Evolutionary conservation across 2,113 vertebrate genomes (phyloP), one percentile per base, ranked within the genome.

Genomic region (Clarias magur): DNA sequence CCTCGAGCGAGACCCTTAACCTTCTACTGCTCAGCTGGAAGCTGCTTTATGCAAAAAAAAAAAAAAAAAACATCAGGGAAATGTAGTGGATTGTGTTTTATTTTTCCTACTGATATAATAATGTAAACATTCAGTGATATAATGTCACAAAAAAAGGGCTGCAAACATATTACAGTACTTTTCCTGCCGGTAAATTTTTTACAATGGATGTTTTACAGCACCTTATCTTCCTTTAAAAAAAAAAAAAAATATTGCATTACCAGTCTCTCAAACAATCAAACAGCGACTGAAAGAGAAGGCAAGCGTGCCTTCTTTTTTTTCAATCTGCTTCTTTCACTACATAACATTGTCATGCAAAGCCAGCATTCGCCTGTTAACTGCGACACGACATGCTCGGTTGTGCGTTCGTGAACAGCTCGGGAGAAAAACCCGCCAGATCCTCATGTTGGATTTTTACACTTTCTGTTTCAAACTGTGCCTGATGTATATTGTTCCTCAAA

Each of bases 401-500:
- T 67, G 73, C 73, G 11, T 87, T 75, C 59, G 48, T 16, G 16
- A 84, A 84, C 78, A 67, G 83, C 84, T 67, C 65, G 56, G 27
- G 56, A 70, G 84, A 27, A 91, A 87, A 80, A 83, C 13, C 13
- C 48, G 30, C 76, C 80, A 78, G 13, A 67, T 82, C 65, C 62
- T 87, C n/a, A 67, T 60, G 85, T 88, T 86, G 88, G 83, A 90
- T 90, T 88, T 88, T 90, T 83, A 82, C 83, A 67, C 86, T 89
- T 88, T 87, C 79, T 73, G 57, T 89, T 88, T 90, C 92, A 89
- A 70, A 88, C 90, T 87, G 88, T 81, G 88, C 70, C 75, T 90
- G 89, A 89, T 92, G 83, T 88, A 91, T 88, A 89, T 87, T 86
- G 89, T 85, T 90, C 85, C 82, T 89, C 86, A 88, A 84, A 88